These are phyloP conservation scores for Loripinus fragilis DNA, from an alignment of 2,888 invertebrate genomes.

Conservation along the genomic window DNA sequence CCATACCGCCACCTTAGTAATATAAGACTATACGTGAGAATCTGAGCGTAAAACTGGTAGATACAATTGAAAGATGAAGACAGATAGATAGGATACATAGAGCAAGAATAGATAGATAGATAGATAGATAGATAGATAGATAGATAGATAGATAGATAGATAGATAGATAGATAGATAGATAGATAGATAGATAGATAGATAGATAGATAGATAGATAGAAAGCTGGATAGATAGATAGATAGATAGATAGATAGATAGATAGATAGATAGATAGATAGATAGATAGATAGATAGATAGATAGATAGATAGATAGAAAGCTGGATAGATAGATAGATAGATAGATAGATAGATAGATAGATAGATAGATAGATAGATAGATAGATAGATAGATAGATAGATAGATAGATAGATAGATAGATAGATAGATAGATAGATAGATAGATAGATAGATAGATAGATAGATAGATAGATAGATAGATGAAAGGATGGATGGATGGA, in stretches of 20 bases:
- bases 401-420: neutral
- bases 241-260: neutral
- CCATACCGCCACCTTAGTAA: too few relatives aligned
- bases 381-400: neutral
- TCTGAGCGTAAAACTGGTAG: slow-evolving; percentile 5
- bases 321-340: neutral
- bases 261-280: neutral
- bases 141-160: neutral
- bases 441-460: neutral
- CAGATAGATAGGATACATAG: slow-evolving; percentile 18
- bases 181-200: neutral
- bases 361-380: too few relatives aligned
- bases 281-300: neutral
- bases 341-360: too few relatives aligned
- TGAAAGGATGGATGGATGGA: neutral
- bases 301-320: neutral
- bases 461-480: neutral
- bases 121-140: slow-evolving; percentile 36
- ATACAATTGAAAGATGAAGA: too few relatives aligned
- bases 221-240: neutral
- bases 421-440: slow-evolving; percentile 13
- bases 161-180: slow-evolving; percentile 9
- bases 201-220: slow-evolving; percentile 15
- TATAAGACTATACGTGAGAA: neutral
- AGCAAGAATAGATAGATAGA: slow-evolving; percentile 25